Conservation (phyloP, 2,113 vertebrate species). For the Crocuta crocuta region DNA sequence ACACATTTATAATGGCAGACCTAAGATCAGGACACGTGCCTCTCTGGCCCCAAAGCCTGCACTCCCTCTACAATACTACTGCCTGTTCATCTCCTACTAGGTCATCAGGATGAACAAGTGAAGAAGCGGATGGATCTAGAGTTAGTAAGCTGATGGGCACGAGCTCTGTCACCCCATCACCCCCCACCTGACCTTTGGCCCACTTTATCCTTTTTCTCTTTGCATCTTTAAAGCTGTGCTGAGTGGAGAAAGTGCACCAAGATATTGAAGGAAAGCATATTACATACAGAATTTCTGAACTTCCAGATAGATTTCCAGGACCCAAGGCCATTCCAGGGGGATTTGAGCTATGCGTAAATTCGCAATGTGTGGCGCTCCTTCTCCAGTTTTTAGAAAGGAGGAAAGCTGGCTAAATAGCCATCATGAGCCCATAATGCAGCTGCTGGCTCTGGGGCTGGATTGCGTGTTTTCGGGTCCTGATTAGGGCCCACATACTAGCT, state of each 20-base stretch:
- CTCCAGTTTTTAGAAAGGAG: neutral
- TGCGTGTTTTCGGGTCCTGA: neutral
- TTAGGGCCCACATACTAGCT: neutral
- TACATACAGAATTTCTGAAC: neutral
- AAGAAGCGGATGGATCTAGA: neutral
- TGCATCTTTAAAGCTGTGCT: neutral
- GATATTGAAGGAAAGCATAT: neutral
- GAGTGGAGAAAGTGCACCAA: neutral
- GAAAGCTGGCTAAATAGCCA: neutral
- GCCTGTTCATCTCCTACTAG: neutral
- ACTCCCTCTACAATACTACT: neutral
- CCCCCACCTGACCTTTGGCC: neutral
- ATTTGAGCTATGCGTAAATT: neutral
- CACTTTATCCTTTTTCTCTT: neutral
- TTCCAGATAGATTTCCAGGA: neutral
- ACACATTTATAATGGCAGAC: neutral
- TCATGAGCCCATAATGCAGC: neutral
- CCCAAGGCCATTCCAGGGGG: neutral
- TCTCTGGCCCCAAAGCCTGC: neutral
- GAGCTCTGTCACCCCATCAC: neutral
- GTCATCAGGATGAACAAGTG: neutral
- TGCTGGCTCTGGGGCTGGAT: neutral
- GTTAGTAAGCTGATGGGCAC: neutral
- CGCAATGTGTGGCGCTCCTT: neutral
- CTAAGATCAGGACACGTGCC: accelerated